A percentile compares a stretch with the other conserved stretches of the same genome.
Evolutionary conservation across 2,797 vertebrate genomes (phyloP).

Genomic region (Schizopygopsis malacanthus): DNA sequence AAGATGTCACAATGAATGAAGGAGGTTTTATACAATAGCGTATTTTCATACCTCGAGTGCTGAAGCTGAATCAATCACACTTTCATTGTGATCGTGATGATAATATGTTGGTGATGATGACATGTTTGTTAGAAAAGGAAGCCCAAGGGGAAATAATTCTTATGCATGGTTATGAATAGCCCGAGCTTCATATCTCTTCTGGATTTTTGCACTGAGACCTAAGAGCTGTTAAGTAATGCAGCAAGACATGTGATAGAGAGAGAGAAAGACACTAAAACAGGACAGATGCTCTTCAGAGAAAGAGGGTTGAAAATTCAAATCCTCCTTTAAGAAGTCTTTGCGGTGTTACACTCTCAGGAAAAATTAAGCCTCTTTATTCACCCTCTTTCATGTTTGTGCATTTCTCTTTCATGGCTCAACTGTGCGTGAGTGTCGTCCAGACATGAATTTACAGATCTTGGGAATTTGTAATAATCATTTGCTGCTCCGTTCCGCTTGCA

Average conservation of each 20-base stretch:
- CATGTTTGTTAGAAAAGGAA: neutral
- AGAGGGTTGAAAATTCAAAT: slow-evolving; percentile 35
- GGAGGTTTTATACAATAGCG: neutral
- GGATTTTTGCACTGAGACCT: slow-evolving; percentile 29
- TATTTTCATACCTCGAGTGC: neutral
- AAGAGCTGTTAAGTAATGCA: slow-evolving; percentile 27
- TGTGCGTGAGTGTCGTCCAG: neutral
- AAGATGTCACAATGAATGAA: neutral
- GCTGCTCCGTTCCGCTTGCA: neutral
- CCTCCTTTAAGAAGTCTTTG: slow-evolving; percentile 37
- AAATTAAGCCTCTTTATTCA: slow-evolving; percentile 51
- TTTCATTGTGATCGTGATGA: slow-evolving; percentile 4
- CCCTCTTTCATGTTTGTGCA: slow-evolving; percentile 38
- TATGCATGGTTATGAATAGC: slow-evolving; percentile 5
- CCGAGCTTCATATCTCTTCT: neutral
- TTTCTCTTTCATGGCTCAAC: slow-evolving; percentile 36
- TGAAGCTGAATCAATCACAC: neutral
- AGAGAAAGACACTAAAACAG: slow-evolving; percentile 12
- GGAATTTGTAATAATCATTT: slow-evolving; percentile 23
- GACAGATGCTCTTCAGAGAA: slow-evolving; percentile 31
- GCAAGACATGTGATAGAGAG: slow-evolving; percentile 9
- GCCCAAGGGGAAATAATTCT: slow-evolving; percentile 1
- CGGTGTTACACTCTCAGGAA: slow-evolving; percentile 32
- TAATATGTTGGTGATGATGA: slow-evolving; percentile 12
- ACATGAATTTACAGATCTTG: slow-evolving; percentile 30